phyloP scores from a whole-genome alignment of 2,797 vertebrate species.

The Dromococcyx pavoninus region DNA sequence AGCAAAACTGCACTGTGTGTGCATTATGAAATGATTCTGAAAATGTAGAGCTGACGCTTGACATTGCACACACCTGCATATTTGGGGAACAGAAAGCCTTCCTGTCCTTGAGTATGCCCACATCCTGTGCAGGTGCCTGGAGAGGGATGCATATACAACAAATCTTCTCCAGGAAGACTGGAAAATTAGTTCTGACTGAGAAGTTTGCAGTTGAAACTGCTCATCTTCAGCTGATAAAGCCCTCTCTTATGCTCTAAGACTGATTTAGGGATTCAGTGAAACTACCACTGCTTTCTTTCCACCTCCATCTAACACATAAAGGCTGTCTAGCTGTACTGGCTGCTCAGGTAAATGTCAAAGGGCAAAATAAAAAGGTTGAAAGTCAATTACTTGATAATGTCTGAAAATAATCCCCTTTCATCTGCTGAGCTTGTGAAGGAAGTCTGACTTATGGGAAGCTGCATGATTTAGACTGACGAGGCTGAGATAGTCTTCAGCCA shows the following conservation, averaged over 20 bases:
- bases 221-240: not conserved
- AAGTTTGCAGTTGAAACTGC: not conserved
- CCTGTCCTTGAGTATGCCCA: slow-evolving; percentile 64
- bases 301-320: not conserved
- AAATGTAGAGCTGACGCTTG: slow-evolving; percentile 48
- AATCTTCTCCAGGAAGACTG: slow-evolving; percentile 8
- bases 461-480: not conserved
- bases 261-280: not conserved
- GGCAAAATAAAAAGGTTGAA: not conserved
- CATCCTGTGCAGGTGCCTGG: slow-evolving; percentile 67
- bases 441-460: not conserved
- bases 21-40: slow-evolving; percentile 46
- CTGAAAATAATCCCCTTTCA: not conserved
- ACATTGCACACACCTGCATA: slow-evolving; percentile 56
- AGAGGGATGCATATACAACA: not conserved
- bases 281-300: not conserved
- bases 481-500: not conserved
- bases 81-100: slow-evolving; percentile 51
- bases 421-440: not conserved
- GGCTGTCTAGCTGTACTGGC: not conserved
- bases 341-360: not conserved
- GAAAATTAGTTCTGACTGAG: slow-evolving; percentile 34
- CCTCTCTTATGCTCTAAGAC: not conserved
- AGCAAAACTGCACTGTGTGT: slow-evolving; percentile 11
- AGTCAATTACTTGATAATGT: not conserved